Base-by-base conservation (phyloP, 2,888 invertebrate species). In the Mylabris sibirica region DNA sequence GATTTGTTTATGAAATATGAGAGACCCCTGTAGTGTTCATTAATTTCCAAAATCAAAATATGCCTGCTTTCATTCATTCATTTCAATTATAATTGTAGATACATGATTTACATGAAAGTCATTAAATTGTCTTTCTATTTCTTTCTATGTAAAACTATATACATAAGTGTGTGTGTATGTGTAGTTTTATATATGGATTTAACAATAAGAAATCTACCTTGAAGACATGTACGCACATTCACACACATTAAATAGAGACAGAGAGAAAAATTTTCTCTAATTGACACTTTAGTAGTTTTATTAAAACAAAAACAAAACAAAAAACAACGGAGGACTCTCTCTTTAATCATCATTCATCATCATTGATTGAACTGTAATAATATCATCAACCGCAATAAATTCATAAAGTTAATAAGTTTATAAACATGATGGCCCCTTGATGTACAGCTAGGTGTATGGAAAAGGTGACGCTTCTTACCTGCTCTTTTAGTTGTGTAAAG, bases 121-220 rank as follows among this genome's bases (percentile, higher is more conserved):
- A 20, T 49, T 49, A 49, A 44, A 44, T n/a, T 44, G 17, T 44
- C 44, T 44, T 44, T 44, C 44, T 44, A 44, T 44, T 44, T 17
- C 44, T 44, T 9, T 49, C 0, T 11, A 49, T 49, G 20, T 20
- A 17, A 5, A 17, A n/a, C 44, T 44, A 44, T 17, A 44, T 38
- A 38, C 12, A 38, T 14, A 17, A 14, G 5, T 14, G n/a, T n/a
- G n/a, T n/a, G n/a, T 41, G 41, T 41, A n/a, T n/a, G n/a, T 17
- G 6, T 44, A 17, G 5, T n/a, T 12, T n/a, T 44, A 1, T 38
- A 3, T 44, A 44, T 5, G 12, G 12, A 17, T 22, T 49, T n/a
- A 49, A 49, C 49, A 49, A 49, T 49, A 49, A 49, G 49, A 49
- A 49, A 49, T 49, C 20, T 49, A 49, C 49, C 49, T 49, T 49